phyloP scores from a whole-genome alignment of 2,888 invertebrate species.

The Dryobota labecula region DNA sequence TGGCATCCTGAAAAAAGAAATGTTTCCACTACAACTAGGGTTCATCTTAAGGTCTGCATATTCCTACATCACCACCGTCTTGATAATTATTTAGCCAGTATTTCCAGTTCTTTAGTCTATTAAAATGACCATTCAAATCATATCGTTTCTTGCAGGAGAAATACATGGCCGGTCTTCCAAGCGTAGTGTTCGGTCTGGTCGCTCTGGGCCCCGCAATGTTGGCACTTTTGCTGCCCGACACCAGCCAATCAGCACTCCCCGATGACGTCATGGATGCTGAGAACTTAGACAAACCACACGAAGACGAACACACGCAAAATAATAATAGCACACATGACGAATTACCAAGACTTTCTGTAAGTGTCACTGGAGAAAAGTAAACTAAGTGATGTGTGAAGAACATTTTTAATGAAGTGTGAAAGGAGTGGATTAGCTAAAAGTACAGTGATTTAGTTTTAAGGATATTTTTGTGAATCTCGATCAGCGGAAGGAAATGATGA shows the following conservation, averaged over 20 bases:
- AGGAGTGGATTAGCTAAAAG: slow-evolving; percentile 11
- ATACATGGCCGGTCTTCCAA: slow-evolving; percentile 82
- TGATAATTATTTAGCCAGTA: neutral
- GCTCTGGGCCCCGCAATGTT: slow-evolving; percentile 81
- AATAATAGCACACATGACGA: slow-evolving; percentile 86
- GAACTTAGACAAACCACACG: slow-evolving; percentile 68
- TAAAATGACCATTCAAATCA: neutral
- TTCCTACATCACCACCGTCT: too few species aligned
- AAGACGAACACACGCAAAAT: slow-evolving; percentile 22
- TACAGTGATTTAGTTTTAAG: slow-evolving; percentile 46
- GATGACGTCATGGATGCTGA: slow-evolving; percentile 81
- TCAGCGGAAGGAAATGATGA: neutral
- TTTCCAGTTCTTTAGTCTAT: neutral
- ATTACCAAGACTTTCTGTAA: slow-evolving; percentile 42
- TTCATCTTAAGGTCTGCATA: too few species aligned
- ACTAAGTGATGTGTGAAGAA: slow-evolving; percentile 13
- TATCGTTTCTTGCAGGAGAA: slow-evolving; percentile 73
- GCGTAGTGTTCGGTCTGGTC: slow-evolving; percentile 80
- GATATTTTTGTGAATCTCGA: slow-evolving; percentile 26
- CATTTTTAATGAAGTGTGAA: neutral
- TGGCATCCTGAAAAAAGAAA: neutral
- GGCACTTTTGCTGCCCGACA: slow-evolving; percentile 82
- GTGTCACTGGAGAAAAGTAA: slow-evolving; percentile 48
- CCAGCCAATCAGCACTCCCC: slow-evolving; percentile 79
- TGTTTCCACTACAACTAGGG: neutral